These are phyloP conservation scores for Creontiades dilutus DNA, from an alignment of 2,888 invertebrate species.

Conservation along the genomic window DNA sequence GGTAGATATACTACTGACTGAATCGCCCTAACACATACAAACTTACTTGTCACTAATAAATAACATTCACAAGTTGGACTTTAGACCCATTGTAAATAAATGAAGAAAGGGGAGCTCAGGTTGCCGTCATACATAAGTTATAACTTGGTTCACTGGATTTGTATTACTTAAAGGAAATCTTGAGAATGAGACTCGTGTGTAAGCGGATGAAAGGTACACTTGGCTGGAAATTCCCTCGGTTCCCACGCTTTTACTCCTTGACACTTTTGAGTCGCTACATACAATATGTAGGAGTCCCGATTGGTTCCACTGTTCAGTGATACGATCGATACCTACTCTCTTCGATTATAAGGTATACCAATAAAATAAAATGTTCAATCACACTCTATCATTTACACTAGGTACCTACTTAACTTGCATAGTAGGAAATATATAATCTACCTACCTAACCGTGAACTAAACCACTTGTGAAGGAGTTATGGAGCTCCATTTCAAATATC, in stretches of 20 bases:
- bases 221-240: conserved; percentile 24
- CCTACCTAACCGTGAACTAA: no score
- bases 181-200: conserved; percentile 61
- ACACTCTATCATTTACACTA: no score
- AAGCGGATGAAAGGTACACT: conserved; percentile 43
- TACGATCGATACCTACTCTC: background rate
- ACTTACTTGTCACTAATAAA: no score
- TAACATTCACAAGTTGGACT: conserved; percentile 23
- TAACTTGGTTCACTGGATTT: conserved; percentile 48
- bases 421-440: no score
- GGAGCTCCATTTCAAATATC: no score
- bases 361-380: no score
- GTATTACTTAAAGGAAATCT: conserved; percentile 60
- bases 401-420: no score
- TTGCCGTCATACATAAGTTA: conserved; percentile 55
- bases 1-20: no score
- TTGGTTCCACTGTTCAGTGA: background rate
- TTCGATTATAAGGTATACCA: no score
- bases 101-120: conserved; percentile 45
- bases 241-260: background rate
- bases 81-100: conserved; percentile 49
- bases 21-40: no score
- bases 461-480: no score
- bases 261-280: background rate
- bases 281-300: background rate